phyloP scores from a whole-genome alignment of 2,888 invertebrate genomes.

The Noctua comes region DNA sequence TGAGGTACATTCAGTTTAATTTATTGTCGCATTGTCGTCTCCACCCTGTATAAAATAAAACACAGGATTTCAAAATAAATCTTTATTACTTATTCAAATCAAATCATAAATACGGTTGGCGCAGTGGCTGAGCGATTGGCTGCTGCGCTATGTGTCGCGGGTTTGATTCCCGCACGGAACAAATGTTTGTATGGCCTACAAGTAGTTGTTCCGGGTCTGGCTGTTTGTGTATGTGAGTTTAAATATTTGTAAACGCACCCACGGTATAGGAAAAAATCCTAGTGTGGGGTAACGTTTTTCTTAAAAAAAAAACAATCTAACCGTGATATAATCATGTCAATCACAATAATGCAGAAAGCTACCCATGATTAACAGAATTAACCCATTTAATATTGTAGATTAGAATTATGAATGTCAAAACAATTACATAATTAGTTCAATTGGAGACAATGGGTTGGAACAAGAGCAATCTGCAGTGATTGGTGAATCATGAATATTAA shows the following conservation, averaged over 20 bases:
- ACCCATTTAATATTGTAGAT: constrained; percentile 44
- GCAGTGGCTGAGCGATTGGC: no score
- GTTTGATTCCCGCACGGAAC: no score
- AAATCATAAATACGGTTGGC: not conserved
- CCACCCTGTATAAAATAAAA: not conserved
- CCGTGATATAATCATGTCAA: not conserved
- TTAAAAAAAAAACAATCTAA: not conserved
- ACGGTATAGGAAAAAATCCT: no score
- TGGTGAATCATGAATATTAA: constrained; percentile 80
- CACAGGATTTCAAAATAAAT: not conserved
- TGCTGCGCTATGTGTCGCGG: no score
- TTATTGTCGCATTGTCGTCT: no score
- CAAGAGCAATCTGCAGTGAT: constrained; percentile 80
- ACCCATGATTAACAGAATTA: constrained; percentile 27
- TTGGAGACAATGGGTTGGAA: constrained; percentile 81
- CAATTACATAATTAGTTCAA: constrained; percentile 81
- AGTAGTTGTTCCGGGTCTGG: no score
- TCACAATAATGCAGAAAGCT: constrained; percentile 12
- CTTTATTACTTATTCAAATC: not conserved
- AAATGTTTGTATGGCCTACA: no score
- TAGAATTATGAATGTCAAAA: constrained; percentile 68
- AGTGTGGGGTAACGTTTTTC: no score
- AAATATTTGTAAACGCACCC: no score
- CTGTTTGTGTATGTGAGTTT: no score
- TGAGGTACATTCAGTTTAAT: no score